Percentiles rank a stretch among this genome's conserved stretches.
phyloP scores from a whole-genome alignment of 2,797 vertebrate genomes.

The Melanotaenia pygmaea region DNA sequence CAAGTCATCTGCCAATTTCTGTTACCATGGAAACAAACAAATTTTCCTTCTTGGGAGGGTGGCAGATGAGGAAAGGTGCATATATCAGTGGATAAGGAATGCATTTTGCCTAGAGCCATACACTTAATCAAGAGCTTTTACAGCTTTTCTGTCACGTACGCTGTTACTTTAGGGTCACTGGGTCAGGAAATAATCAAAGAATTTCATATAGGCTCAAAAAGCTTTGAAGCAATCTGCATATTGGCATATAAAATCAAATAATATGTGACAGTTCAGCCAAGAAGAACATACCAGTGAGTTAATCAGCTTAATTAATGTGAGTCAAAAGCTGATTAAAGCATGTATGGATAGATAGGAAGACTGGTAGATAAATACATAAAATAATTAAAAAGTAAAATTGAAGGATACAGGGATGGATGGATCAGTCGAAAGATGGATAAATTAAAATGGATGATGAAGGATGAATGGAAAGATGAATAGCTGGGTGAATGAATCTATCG shows the following conservation, averaged over 20 bases:
- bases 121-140: slow-evolving; percentile 54
- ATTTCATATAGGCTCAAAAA: slow-evolving; percentile 43
- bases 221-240: slow-evolving; percentile 34
- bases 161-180: slow-evolving; percentile 14
- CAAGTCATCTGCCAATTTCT: slow-evolving; percentile 30
- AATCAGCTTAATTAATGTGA: slow-evolving; percentile 16
- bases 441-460: background rate
- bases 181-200: slow-evolving; percentile 35
- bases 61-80: slow-evolving; percentile 28
- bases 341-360: background rate
- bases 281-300: slow-evolving; percentile 4
- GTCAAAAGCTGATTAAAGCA: slow-evolving; percentile 8
- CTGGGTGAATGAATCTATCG: background rate
- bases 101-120: slow-evolving; percentile 44
- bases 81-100: slow-evolving; percentile 40
- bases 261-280: background rate
- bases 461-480: slow-evolving; percentile 7
- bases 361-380: background rate
- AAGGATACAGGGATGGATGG: background rate
- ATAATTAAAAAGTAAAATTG: background rate
- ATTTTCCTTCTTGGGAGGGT: slow-evolving; percentile 39
- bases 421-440: no score
- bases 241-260: background rate
- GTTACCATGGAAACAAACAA: slow-evolving; percentile 71
- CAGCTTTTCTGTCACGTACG: slow-evolving; percentile 24